Base-by-base conservation (phyloP, 2,113 vertebrate genomes). In the Mionectes macconnelli region DNA sequence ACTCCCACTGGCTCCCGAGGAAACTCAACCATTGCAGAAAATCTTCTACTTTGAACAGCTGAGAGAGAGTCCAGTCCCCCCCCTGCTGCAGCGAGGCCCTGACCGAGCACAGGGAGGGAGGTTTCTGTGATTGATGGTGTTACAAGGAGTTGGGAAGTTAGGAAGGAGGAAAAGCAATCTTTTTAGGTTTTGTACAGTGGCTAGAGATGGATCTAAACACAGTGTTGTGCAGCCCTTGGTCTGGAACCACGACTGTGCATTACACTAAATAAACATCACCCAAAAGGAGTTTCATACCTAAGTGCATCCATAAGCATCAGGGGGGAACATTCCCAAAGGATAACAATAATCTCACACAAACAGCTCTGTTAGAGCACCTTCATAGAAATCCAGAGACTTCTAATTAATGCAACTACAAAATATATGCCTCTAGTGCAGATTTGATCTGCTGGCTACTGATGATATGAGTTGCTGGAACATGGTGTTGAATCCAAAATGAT, bases 361-460 rank as follows among this genome's bases (percentile, higher is more conserved):
- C 16, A 53, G 64, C n/a, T 88, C 63, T 14, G 33, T 25, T 23
- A 21, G 24, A 57, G 63, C 67, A 56, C 35, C 79, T 47, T 28
- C 5, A 16, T 3, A n/a, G 62, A 60, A 78, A 37, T 39, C 27
- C 56, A 68, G 83, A 66, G 35, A 53, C 50, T 66, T 45, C 84
- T 56, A 31, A 52, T 18, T 47, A 56, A 63, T 14, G 44, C n/a
- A 72, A 4, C 62, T 78, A 37, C 6, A 37, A 68, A 50, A 70
- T 20, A 23, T 0, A 14, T 1, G 5, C 3, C 19, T 8, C 25
- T 37, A 6, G 22, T 0, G 19, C 33, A 50, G 73, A 52, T 77
- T 66, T 49, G 45, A 57, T 57, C 57, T 73, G 67, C 22, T 56
- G 68, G 57, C 31, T 53, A 6, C 69, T 33, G 60, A 37, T 11